Evolutionary conservation across 2,888 invertebrate genomes (phyloP).

Genomic region (Tromatobia lineatoria): DNA sequence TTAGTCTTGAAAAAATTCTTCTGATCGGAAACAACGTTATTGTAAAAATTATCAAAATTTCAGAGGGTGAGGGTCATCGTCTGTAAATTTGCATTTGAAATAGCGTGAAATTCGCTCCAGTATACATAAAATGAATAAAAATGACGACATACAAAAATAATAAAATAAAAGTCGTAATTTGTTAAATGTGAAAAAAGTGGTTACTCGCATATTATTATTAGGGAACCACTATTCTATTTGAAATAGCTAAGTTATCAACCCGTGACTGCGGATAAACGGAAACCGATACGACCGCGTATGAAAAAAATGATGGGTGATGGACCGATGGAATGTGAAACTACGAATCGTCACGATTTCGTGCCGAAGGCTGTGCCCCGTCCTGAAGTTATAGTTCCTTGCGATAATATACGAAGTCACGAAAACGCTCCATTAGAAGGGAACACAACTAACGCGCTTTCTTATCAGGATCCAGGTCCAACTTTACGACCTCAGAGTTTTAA

Average conservation of each 20-base stretch:
- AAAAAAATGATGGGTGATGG: slow-evolving; percentile 79
- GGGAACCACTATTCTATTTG: too few species aligned
- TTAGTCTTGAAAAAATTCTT: too few species aligned
- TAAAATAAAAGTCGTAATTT: too few species aligned
- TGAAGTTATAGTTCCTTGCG: slow-evolving; percentile 78
- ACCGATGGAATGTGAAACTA: slow-evolving; percentile 81
- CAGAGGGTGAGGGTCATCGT: too few species aligned
- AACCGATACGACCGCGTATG: slow-evolving; percentile 77
- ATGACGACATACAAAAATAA: too few species aligned
- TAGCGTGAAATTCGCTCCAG: too few species aligned
- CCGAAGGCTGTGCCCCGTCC: slow-evolving; percentile 73
- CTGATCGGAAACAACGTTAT: too few species aligned
- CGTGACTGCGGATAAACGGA: slow-evolving; percentile 78
- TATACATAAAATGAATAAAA: too few species aligned
- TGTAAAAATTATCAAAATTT: too few species aligned
- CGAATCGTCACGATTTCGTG: slow-evolving; percentile 80
- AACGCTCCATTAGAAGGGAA: slow-evolving; percentile 78
- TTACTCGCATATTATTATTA: too few species aligned
- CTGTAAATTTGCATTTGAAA: too few species aligned
- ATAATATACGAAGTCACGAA: slow-evolving; percentile 78
- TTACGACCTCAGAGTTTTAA: slow-evolving; percentile 79
- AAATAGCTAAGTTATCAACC: slow-evolving; percentile 82
- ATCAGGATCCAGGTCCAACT: slow-evolving; percentile 77
- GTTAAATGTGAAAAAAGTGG: too few species aligned
- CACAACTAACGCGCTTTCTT: slow-evolving; percentile 82